Evolutionary conservation across 2,888 invertebrate genomes (phyloP).

Genomic region (Lucinisca nassula): DNA sequence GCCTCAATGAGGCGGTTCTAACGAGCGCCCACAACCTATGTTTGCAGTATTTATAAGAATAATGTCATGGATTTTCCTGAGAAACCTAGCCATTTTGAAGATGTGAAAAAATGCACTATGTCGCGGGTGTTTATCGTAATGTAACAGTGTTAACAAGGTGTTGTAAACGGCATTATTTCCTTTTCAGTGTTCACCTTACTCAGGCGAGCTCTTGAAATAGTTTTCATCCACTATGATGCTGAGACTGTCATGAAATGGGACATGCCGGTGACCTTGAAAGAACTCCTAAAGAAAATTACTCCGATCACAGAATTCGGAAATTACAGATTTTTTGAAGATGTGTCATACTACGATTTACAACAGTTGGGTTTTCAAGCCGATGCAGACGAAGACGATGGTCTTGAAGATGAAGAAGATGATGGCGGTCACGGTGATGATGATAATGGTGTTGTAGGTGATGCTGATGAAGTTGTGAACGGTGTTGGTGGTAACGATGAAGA

Average conservation of each 20-base stretch:
- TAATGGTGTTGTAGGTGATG: background rate
- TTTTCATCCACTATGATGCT: slow-evolving; percentile 20
- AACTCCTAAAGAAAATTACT: background rate
- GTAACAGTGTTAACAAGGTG: no score
- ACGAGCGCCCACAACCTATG: no score
- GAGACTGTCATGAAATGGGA: background rate
- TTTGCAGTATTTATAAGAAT: no score
- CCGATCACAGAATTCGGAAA: background rate
- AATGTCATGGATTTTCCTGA: no score
- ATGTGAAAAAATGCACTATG: no score
- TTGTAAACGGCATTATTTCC: background rate
- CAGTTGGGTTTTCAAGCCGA: background rate
- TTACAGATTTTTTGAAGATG: background rate
- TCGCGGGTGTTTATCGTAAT: no score
- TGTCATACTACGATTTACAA: background rate
- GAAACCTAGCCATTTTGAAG: no score
- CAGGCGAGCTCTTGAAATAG: slow-evolving; percentile 38
- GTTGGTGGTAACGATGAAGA: background rate
- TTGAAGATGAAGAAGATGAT: background rate
- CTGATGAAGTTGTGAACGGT: no score
- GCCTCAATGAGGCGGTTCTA: no score
- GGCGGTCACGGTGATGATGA: background rate
- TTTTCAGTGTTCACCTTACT: slow-evolving; percentile 45
- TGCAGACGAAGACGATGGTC: background rate
- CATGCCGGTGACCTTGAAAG: background rate